phyloP scores from a whole-genome alignment of 2,888 invertebrate species.

The Harpalus rubripes region DNA sequence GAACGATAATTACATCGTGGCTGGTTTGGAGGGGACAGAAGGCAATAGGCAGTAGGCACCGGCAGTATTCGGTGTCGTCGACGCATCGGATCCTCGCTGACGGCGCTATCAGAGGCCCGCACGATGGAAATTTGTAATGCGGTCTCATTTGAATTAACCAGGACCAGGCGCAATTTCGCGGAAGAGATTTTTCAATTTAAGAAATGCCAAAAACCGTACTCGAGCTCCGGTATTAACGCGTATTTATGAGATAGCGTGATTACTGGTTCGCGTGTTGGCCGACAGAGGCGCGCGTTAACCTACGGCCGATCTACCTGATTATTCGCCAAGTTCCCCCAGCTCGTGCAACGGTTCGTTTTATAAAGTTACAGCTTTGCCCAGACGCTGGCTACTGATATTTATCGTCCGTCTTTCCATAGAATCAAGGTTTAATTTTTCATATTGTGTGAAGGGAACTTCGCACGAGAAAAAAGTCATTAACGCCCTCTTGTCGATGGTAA shows the following conservation, averaged over 20 bases:
- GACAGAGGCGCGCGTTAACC: conserved; percentile 59
- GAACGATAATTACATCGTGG: conserved; percentile 18
- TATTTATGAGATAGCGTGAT: conserved; percentile 65
- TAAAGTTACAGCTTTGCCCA: conserved; percentile 55
- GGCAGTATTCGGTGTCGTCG: conserved; percentile 5
- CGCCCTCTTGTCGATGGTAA: conserved; percentile 38
- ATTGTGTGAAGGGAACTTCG: conserved; percentile 47
- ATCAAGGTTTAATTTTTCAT: conserved; percentile 58
- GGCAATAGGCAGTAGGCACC: background rate
- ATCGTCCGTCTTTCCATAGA: conserved; percentile 57
- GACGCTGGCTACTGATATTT: conserved; percentile 52
- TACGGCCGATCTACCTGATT: conserved; percentile 61
- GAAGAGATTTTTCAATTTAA: conserved; percentile 70
- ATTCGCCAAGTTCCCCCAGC: conserved; percentile 29
- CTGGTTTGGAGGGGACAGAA: background rate
- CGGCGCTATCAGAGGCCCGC: conserved; percentile 32
- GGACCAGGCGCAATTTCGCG: conserved; percentile 68
- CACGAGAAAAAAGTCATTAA: conserved; percentile 54
- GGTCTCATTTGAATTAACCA: conserved; percentile 62
- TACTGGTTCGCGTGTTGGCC: conserved; percentile 59
- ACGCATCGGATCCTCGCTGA: background rate
- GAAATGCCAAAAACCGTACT: conserved; percentile 69
- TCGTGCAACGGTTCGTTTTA: conserved; percentile 46
- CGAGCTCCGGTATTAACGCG: conserved; percentile 62
- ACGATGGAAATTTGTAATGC: conserved; percentile 57